Evolutionary conservation across 2,113 vertebrate genomes (phyloP), one percentile per base, ranked within the genome.

Genomic region (Elgaria multicarinata): DNA sequence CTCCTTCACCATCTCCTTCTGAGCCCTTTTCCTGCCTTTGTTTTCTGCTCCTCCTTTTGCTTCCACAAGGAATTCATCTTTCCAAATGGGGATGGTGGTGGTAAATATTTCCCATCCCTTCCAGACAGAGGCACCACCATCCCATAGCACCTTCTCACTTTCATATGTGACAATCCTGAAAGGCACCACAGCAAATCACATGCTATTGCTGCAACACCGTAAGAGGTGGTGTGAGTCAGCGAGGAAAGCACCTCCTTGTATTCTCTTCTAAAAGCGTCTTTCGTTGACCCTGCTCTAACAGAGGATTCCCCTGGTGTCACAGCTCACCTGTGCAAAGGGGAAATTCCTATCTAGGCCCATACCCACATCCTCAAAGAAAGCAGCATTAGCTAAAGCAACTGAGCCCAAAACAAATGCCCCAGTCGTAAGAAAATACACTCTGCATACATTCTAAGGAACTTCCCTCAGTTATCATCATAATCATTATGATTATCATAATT

Each of bases 241-340:
- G 36, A 82, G 71, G 80, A 89, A 89, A 85, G 74, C 24, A 85
- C 88, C 88, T 85, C 42, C 28, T 36, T 39, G 46, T 8, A 4
- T 78, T 69, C 20, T 74, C 31, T 28, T 76, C 53, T 58, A 28
- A 58, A 75, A 9, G 1, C 28, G 3, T 13, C 13, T 20, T 67
- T 46, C 13, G 28, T 83, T 36, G 10, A 2, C 42, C 44, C n/a
- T 83, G 46, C 2, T 6, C 14, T 24, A 36, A 55, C 8, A 46
- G 26, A 88, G 66, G 87, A 71, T 72, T 44, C n/a, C n/a, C 26
- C 24, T 13, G 46, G 26, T 42, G 46, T 71, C 42, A 53, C 1
- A 12, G 6, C 36, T 78, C 62, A 89, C 72, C 72, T 84, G 81
- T 22, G 36, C n/a, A 31, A 2, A 6, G 22, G n/a, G 58, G 74